Conservation (phyloP, 2,888 invertebrate species). For the Clepsis dumicolana region DNA sequence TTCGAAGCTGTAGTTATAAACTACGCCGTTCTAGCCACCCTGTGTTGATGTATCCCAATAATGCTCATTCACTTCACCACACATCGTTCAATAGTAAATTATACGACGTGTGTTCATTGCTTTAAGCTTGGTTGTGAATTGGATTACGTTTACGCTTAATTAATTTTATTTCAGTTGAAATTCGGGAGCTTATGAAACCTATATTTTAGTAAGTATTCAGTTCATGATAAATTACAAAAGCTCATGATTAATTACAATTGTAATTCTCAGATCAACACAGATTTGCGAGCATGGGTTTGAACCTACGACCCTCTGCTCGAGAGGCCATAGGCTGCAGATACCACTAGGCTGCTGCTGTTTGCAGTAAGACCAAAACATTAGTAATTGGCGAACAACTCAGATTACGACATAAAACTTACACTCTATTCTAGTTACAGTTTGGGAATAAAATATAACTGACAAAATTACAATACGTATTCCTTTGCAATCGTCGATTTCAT, state of each 20-base stretch:
- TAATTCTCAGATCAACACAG: too few species aligned
- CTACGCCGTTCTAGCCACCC: background rate
- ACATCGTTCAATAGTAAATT: slow-evolving; percentile 9
- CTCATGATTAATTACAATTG: too few species aligned
- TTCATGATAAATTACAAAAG: too few species aligned
- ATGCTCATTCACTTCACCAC: slow-evolving; percentile 4
- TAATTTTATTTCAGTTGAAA: slow-evolving; percentile 27
- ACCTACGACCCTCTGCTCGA: too few species aligned
- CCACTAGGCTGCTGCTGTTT: too few species aligned
- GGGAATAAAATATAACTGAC: background rate
- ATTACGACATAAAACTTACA: too few species aligned
- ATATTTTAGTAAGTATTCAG: background rate
- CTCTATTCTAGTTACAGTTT: too few species aligned
- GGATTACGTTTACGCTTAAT: slow-evolving; percentile 23
- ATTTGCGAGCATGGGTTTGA: too few species aligned
- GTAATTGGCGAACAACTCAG: too few species aligned
- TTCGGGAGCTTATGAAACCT: background rate
- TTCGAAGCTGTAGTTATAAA: background rate
- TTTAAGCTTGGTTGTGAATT: slow-evolving; percentile 20
- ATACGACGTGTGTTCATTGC: slow-evolving; percentile 4
- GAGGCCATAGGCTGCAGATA: too few species aligned
- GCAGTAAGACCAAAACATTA: too few species aligned
- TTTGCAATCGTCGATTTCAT: slow-evolving; percentile 1
- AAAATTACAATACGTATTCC: background rate
- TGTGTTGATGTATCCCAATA: background rate